phyloP scores from a whole-genome alignment of 2,797 vertebrate species.

The Tinamus major region DNA sequence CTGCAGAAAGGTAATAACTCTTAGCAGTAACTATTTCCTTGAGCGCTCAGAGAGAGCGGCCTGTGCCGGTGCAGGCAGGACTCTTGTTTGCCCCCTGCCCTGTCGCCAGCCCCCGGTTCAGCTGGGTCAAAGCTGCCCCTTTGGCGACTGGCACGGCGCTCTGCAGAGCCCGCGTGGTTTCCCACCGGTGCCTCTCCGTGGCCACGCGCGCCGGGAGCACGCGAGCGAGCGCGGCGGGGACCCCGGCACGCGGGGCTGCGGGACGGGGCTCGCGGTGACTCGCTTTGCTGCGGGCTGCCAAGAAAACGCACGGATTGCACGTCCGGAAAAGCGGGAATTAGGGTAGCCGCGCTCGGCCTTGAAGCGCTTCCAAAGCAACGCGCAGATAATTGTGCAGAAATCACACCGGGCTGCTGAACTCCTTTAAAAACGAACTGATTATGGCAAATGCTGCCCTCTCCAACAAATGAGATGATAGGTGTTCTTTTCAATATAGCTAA shows the following conservation, averaged over 20 bases:
- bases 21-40: background rate
- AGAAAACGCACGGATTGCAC: background rate
- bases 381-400: background rate
- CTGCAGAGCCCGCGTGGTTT: background rate
- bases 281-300: background rate
- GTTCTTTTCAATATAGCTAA: slow-evolving; percentile 42
- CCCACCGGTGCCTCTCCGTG: background rate
- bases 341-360: background rate
- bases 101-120: background rate
- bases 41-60: background rate
- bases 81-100: background rate
- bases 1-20: background rate
- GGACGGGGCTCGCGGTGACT: background rate
- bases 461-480: background rate
- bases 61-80: background rate
- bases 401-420: background rate
- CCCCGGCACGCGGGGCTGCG: no score
- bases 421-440: background rate
- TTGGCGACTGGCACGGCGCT: background rate
- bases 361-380: background rate
- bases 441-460: background rate
- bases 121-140: slow-evolving; percentile 7
- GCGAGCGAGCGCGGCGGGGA: no score
- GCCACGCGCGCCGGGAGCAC: no score
- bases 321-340: background rate